phyloP scores from a whole-genome alignment of 2,888 invertebrate species.

The Drosophila borealis region DNA sequence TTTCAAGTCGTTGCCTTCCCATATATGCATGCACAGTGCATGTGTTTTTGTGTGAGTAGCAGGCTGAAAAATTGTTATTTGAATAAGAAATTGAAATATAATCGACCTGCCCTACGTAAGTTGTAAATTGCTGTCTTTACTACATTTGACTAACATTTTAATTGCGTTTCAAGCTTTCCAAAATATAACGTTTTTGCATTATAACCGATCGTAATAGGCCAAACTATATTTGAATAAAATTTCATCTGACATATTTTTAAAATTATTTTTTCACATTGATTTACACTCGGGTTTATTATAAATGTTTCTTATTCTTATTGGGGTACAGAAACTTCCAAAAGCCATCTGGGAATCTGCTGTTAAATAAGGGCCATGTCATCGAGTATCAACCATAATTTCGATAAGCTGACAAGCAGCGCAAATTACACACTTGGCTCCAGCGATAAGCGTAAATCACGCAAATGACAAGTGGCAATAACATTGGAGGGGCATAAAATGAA shows the following conservation, averaged over 20 bases:
- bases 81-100: constrained; percentile 15
- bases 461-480: constrained; percentile 77
- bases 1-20: constrained; percentile 35
- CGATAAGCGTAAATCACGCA: constrained; percentile 77
- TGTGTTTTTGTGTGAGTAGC: not conserved
- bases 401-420: constrained; percentile 53
- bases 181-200: not conserved
- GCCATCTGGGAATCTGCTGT: constrained; percentile 1
- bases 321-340: not conserved
- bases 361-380: constrained; percentile 6
- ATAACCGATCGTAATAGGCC: not conserved
- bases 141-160: not conserved
- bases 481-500: constrained; percentile 46
- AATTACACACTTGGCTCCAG: constrained; percentile 61
- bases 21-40: constrained; percentile 4
- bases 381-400: constrained; percentile 26
- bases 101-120: not conserved
- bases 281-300: too few species aligned
- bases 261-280: not conserved
- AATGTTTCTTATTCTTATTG: not conserved
- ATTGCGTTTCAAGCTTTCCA: not conserved
- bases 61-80: constrained; percentile 37
- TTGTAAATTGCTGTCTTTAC: not conserved
- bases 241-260: not conserved
- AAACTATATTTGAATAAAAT: not conserved